These are phyloP conservation scores for Eupithecia subfuscata DNA, from an alignment of 2,888 invertebrate species.

Conservation along the genomic window DNA sequence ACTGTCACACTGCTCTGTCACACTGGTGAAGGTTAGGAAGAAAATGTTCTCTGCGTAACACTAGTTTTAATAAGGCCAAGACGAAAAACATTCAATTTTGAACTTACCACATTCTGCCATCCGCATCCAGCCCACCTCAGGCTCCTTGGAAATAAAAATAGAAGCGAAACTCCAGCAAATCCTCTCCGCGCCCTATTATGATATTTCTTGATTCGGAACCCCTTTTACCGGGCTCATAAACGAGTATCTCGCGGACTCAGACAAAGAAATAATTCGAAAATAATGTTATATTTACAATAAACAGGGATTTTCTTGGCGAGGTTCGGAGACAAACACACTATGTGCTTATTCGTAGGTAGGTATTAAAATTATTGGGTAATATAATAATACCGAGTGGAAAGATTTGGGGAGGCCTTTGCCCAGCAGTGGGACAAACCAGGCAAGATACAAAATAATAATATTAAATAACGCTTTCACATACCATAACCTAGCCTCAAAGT, in stretches of 20 bases:
- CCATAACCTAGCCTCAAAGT: no score
- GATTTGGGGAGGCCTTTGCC: no score
- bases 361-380: no score
- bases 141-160: conserved; percentile 75
- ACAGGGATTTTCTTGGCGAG: neutral
- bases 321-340: neutral
- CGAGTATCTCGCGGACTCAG: conserved; percentile 41
- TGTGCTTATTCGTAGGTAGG: neutral
- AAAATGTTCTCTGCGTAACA: no score
- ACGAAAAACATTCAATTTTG: neutral
- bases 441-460: no score
- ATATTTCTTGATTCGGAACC: conserved; percentile 73
- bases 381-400: no score
- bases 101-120: conserved; percentile 24
- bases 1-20: no score
- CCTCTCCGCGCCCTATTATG: conserved; percentile 73
- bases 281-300: conserved; percentile 52
- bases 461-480: no score
- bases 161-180: conserved; percentile 64
- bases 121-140: conserved; percentile 54
- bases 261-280: conserved; percentile 46
- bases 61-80: neutral
- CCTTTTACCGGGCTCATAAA: conserved; percentile 52
- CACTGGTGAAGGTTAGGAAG: no score
- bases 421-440: no score